Percentiles rank a stretch among this genome's conserved stretches.
phyloP scores from a whole-genome alignment of 1,140 invertebrate genomes.

The Macrosteles quadrilineatus region DNA sequence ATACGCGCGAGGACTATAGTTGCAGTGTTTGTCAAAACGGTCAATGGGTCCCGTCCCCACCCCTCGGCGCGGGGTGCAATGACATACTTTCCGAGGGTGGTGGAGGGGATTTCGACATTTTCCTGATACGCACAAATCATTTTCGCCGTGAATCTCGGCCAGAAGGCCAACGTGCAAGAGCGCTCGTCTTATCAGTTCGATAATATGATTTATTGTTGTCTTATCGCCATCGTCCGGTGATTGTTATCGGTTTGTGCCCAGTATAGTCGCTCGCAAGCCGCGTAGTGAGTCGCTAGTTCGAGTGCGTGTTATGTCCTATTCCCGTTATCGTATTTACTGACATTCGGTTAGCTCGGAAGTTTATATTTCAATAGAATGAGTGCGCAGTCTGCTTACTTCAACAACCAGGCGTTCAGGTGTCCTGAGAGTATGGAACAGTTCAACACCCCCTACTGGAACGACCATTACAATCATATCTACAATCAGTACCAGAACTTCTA shows the following conservation, averaged over 20 bases:
- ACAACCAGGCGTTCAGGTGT: neutral
- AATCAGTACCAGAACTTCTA: conserved; percentile 1
- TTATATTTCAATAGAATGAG: neutral
- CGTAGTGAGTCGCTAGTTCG: neutral
- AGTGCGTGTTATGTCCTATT: neutral
- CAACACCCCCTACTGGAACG: neutral
- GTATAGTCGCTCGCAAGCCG: neutral
- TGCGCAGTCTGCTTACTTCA: neutral
- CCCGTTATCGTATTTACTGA: neutral
- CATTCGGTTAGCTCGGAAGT: neutral
- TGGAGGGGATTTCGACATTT: conserved; percentile 16
- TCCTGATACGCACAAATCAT: conserved; percentile 16
- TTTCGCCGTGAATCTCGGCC: conserved; percentile 10
- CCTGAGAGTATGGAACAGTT: conserved; percentile 2
- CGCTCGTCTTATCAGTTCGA: neutral
- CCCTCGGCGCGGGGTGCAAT: conserved; percentile 2
- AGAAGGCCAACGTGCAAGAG: neutral
- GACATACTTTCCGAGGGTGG: conserved; percentile 13
- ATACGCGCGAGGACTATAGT: conserved; percentile 1
- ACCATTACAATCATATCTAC: conserved; percentile 3
- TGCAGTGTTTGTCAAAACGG: conserved; percentile 8
- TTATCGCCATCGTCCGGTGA: neutral
- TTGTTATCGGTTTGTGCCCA: conserved; percentile 3
- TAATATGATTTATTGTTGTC: conserved; percentile 6
- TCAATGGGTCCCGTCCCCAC: conserved; percentile 2